These are phyloP conservation scores for Seriola rivoliana DNA, from an alignment of 2,113 vertebrate genomes.

Conservation along the genomic window DNA sequence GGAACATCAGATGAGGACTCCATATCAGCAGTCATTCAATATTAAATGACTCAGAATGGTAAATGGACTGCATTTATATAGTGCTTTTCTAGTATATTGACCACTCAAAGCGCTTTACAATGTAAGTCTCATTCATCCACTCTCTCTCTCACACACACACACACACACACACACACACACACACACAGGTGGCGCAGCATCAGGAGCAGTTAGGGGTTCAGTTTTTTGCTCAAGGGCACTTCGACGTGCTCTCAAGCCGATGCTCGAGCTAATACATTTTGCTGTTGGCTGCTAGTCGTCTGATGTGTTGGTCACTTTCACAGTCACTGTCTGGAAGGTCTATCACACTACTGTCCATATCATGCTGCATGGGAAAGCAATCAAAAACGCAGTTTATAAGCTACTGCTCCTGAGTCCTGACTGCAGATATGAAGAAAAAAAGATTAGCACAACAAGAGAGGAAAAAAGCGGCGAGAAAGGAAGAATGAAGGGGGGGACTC, in stretches of 20 bases:
- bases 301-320: background rate
- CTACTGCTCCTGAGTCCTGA: background rate
- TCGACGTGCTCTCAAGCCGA: too few relatives aligned
- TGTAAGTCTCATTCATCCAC: too few relatives aligned
- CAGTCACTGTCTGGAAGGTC: background rate
- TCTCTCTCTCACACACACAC: too few relatives aligned
- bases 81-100: too few relatives aligned
- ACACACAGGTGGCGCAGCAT: too few relatives aligned
- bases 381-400: background rate
- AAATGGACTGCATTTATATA: too few relatives aligned
- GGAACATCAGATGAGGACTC: background rate
- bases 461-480: conserved; percentile 23
- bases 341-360: background rate
- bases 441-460: conserved; percentile 15
- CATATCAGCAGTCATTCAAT: background rate
- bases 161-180: too few relatives aligned
- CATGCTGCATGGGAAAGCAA: background rate
- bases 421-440: conserved; percentile 16
- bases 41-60: background rate
- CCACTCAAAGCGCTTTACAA: too few relatives aligned
- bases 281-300: background rate
- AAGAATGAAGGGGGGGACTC: conserved; percentile 26
- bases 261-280: background rate
- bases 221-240: too few relatives aligned
- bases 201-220: too few relatives aligned